Conservation (phyloP, 2,113 vertebrate species). For the Eleginops maclovinus region DNA sequence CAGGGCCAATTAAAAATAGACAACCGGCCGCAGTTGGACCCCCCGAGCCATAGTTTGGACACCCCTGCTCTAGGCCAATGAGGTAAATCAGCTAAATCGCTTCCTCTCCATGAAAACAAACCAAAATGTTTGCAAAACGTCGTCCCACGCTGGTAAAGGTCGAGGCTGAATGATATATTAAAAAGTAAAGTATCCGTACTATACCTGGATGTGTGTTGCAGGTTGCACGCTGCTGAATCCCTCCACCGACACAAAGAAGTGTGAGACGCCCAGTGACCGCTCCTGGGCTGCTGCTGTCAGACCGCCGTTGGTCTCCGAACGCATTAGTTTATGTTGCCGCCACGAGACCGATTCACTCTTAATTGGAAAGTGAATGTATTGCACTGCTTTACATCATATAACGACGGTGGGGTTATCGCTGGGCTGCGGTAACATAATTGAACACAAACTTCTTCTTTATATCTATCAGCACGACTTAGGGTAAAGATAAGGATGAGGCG, state of each 20-base stretch:
- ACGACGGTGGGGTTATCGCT: constrained; percentile 38
- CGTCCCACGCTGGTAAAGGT: no score
- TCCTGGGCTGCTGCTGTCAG: constrained; percentile 47
- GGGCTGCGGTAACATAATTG: constrained; percentile 43
- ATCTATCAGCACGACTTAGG: not conserved
- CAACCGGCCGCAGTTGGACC: no score
- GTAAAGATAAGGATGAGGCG: not conserved
- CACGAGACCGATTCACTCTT: constrained; percentile 68
- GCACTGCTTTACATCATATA: constrained; percentile 59
- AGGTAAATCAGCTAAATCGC: no score
- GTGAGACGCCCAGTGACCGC: constrained; percentile 35
- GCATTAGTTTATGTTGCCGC: constrained; percentile 69
- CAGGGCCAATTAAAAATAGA: no score
- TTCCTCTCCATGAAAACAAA: no score
- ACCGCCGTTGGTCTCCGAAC: constrained; percentile 58
- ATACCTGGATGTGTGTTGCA: not conserved
- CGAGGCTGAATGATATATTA: no score
- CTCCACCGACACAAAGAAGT: constrained; percentile 9
- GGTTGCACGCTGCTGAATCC: not conserved
- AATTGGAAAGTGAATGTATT: constrained; percentile 74
- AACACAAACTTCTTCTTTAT: constrained; percentile 1
- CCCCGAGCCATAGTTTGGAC: no score
- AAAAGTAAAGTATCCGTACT: not conserved
- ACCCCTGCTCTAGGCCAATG: no score
- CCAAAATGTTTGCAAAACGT: no score